Percentiles rank a stretch among this genome's conserved stretches.
Conservation (phyloP, 2,113 vertebrate genomes). For the Mormyrus lacerda region DNA sequence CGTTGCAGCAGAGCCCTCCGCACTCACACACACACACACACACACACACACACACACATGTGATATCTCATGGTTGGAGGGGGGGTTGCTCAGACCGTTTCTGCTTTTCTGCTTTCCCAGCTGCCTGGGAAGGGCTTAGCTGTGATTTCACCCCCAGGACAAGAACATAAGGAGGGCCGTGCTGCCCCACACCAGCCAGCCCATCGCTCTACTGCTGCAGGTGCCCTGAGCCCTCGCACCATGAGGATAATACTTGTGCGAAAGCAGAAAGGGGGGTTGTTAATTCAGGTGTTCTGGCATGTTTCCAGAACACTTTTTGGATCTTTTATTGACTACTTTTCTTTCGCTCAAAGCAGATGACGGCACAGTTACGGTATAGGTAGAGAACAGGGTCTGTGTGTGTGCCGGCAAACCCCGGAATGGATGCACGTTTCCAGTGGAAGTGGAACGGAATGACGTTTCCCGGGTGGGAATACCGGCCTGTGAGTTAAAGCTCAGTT, state of each 20-base stretch:
- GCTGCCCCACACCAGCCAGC: not conserved
- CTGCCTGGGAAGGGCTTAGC: not conserved
- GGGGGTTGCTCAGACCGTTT: not conserved
- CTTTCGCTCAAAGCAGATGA: slow-evolving; percentile 22
- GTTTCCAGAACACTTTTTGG: slow-evolving; percentile 12
- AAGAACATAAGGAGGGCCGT: not conserved
- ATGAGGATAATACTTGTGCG: slow-evolving; percentile 31
- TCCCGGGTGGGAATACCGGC: not conserved
- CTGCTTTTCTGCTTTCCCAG: slow-evolving; percentile 8
- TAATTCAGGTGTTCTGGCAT: slow-evolving; percentile 46
- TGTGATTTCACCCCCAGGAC: slow-evolving; percentile 24
- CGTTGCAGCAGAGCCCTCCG: not conserved
- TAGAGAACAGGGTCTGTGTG: slow-evolving; percentile 17
- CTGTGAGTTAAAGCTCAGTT: not conserved
- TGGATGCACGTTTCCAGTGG: not conserved
- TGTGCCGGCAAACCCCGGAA: not conserved
- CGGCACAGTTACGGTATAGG: slow-evolving; percentile 8
- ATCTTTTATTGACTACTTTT: slow-evolving; percentile 19
- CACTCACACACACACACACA: not conserved
- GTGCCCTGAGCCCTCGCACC: slow-evolving; percentile 23
- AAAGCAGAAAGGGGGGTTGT: slow-evolving; percentile 21
- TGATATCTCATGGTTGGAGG: not conserved
- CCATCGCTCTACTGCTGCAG: slow-evolving; percentile 34
- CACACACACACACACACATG: not conserved
- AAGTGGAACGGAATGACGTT: not conserved